Base-by-base conservation (phyloP, 2,888 invertebrate genomes). In the Dicranocentrus wangi region DNA sequence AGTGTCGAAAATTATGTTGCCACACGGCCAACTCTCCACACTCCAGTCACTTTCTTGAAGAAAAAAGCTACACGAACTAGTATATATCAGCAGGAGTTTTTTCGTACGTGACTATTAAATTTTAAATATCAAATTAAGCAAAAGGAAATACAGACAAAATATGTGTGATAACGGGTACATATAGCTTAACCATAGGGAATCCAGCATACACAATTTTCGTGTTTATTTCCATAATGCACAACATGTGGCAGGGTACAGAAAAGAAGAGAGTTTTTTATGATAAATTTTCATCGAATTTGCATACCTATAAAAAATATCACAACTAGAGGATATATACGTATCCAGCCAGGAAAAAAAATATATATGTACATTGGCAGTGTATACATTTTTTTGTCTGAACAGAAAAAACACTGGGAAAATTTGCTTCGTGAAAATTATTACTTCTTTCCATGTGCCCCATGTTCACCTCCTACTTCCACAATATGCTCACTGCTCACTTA, bases 71-170 rank as follows among this genome's bases (percentile, higher is more conserved):
- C 53, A 53, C 10, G 13, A 58, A 51, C n/a, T 8, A 51, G 32
- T 3, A 51, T 25, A 19, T 32, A 32, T 63, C 63, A 63, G 63
- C 63, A 63, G 28, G 63, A 25, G 32, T 7, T 63, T 63, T 47
- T 63, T 63, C 19, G 17, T 63, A 39, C 32, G 39, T 39, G 63
- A 39, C 21, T 63, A 63, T 63, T 63, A 63, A 63, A 63, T 63
- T 63, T 63, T 63, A 63, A 63, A 63, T 63, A 63, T 63, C 63
- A 63, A 63, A 63, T 63, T 63, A 63, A 63, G 63, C 39, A 15
- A 23, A 5, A 3, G 23, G 55, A 47, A 13, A 47, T 47, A 47
- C 47, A 47, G n/a, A 47, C 47, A 32, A 3, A 32, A 7, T 3
- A 32, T 32, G 32, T 32, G 10, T 32, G 32, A 32, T 3, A 10